Evolutionary conservation across 2,888 invertebrate genomes (phyloP), one percentile per base, ranked within the genome.

Genomic region (Ischnus inquisitorius): DNA sequence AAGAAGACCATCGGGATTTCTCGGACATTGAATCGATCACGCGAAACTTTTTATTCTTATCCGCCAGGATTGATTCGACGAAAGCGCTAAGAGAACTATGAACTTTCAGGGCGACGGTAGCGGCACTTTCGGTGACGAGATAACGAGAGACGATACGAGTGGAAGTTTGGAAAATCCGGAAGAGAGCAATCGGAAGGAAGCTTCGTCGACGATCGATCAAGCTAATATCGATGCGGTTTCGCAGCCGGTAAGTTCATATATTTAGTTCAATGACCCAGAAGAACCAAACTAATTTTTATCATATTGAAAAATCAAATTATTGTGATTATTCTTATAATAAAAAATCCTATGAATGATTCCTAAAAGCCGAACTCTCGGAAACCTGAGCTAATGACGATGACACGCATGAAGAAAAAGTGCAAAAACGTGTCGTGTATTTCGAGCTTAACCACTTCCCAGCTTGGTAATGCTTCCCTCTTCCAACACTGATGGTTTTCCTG

Each of bases 81-180:
- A 28, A 60, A 25, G 60, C 28, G 25, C 14, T 60, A 25, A n/a
- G 5, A 28, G 28, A 25, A 60, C 60, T 60, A 60, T 60, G 60
- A 60, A 60, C 60, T 60, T 28, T 60, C 25, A 25, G 25, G 60
- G 14, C 1, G 60, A 1, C 14, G 14, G 22, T 6, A 54, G 54
- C 10, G 54, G 5, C 14, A 5, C 60, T 60, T 60, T 25, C 60
- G 60, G n/a, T 14, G 28, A 60, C 12, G n/a, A 60, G 25, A 60
- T 60, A 12, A 14, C 28, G 28, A 60, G n/a, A 25, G 6, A 28
- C 14, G 14, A 57, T 57, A 22, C 22, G 10, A 25, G 1, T n/a
- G 60, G 28, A 60, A 60, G 22, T 60, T 25, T 25, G 14, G 25
- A 28, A 25, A 28, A 60, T 28, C 5, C 60, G 14, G n/a, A 28